Base-by-base conservation (phyloP, 1,140 invertebrate genomes). In the Drosophila ohnishii region DNA sequence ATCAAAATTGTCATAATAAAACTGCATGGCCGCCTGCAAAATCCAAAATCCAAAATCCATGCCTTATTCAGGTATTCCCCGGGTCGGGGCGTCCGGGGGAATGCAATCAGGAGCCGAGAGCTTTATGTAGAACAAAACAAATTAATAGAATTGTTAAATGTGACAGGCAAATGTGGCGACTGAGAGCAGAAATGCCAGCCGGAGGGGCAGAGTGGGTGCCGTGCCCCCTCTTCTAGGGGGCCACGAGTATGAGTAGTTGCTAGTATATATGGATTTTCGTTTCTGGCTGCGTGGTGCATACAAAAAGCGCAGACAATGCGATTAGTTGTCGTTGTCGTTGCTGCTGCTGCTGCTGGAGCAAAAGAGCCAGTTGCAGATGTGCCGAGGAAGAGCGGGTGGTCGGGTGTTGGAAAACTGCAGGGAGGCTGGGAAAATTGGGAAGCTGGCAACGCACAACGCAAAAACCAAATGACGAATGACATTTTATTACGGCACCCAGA, bases 381-480 rank as follows among this genome's bases (percentile, higher is more conserved):
- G 14, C 25, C 9, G 28, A 28, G 19, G 19, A 37, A 10, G 9
- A 5, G 37, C 2, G 50, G 13, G 32, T n/a, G 34, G 3, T 42
- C 9, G 10, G 16, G 37, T 1, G 8, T 48, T 32, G 59, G 40
- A 63, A 65, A 44, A 44, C 35, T 62, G 58, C 42, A 19, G 22
- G 11, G 64, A 19, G 19, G 48, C 64, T 64, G 62, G 75, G 47
- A 70, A 69, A 69, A 69, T 69, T 69, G 65, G 65, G 65, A 69
- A 69, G 65, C 62, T 34, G 71, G 75, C 69, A 86, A 83, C 75
- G 75, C 82, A 85, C 84, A 87, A 71, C 83, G 84, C 84, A 84
- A 88, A 88, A 88, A 88, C 84, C 84, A 88, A 88, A 88, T 88
- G 84, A 88, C 84, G 84, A 88, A 88, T 88, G 84, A 88, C 84